A percentile compares a stretch with the other conserved stretches of the same genome.
These are phyloP conservation scores for Ceratina australensis DNA, from an alignment of 1,140 invertebrate species.

Conservation along the genomic window DNA sequence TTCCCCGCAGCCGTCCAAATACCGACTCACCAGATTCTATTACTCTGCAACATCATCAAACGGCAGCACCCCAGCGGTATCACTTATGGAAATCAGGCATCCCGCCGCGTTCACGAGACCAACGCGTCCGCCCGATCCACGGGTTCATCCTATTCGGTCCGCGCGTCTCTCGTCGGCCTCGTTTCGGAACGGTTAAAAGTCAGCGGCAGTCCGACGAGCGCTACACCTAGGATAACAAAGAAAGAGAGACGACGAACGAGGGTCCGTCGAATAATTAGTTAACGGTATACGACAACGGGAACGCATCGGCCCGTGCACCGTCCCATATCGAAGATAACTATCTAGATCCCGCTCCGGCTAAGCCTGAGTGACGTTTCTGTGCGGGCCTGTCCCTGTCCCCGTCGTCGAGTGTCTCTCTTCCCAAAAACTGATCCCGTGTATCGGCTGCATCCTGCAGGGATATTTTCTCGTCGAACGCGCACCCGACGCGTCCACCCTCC, in stretches of 20 bases:
- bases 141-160: not conserved
- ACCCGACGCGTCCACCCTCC: constrained; percentile 49
- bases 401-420: constrained; percentile 51
- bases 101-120: not conserved
- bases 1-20: not conserved
- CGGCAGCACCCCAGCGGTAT: not conserved
- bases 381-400: constrained; percentile 60
- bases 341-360: constrained; percentile 68
- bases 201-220: constrained; percentile 36
- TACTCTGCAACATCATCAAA: constrained; percentile 11
- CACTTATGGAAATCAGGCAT: constrained; percentile 20
- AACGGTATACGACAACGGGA: constrained; percentile 57
- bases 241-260: not conserved
- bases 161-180: constrained; percentile 1
- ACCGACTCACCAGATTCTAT: not conserved
- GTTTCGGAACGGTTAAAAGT: constrained; percentile 49
- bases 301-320: constrained; percentile 28
- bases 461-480: constrained; percentile 63
- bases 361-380: constrained; percentile 77
- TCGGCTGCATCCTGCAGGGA: constrained; percentile 15
- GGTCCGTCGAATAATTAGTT: constrained; percentile 67
- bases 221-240: not conserved
- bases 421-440: constrained; percentile 34
- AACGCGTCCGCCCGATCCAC: not conserved
- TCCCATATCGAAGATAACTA: constrained; percentile 60